Evolutionary conservation across 2,113 vertebrate species (phyloP).

Genomic region (Cyprinodon variegatus): DNA sequence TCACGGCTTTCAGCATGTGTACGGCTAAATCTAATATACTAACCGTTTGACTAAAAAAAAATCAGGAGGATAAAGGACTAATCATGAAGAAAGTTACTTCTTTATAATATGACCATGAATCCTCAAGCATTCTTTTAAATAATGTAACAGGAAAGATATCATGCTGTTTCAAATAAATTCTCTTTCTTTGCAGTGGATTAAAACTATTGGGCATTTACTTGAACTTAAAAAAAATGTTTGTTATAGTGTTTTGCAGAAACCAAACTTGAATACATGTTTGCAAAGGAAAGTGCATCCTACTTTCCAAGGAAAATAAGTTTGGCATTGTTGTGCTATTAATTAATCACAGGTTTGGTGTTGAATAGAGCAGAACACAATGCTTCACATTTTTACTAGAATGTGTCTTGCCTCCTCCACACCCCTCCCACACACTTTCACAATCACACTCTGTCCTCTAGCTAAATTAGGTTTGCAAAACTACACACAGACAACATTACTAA

Average conservation of each 20-base stretch:
- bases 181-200: neutral
- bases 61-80: constrained; percentile 8
- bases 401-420: constrained; percentile 56
- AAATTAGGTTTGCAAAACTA: constrained; percentile 42
- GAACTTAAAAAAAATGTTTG: neutral
- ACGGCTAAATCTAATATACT: constrained; percentile 18
- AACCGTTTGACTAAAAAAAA: constrained; percentile 10
- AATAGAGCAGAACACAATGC: constrained; percentile 62
- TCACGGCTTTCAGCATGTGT: constrained; percentile 18
- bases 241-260: constrained; percentile 14
- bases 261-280: constrained; percentile 31
- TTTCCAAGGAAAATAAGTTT: constrained; percentile 59
- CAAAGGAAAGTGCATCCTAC: constrained; percentile 58
- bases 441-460: constrained; percentile 58
- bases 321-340: constrained; percentile 60
- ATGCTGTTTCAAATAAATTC: no score
- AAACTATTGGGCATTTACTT: constrained; percentile 1
- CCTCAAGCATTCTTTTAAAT: no score
- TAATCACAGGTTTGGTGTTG: constrained; percentile 67
- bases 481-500: neutral
- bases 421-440: constrained; percentile 57
- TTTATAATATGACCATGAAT: no score
- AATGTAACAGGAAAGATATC: no score
- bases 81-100: no score
- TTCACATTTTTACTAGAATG: constrained; percentile 60